Evolutionary conservation across 2,888 invertebrate species (phyloP).

Genomic region (Stenichneumon culpator): DNA sequence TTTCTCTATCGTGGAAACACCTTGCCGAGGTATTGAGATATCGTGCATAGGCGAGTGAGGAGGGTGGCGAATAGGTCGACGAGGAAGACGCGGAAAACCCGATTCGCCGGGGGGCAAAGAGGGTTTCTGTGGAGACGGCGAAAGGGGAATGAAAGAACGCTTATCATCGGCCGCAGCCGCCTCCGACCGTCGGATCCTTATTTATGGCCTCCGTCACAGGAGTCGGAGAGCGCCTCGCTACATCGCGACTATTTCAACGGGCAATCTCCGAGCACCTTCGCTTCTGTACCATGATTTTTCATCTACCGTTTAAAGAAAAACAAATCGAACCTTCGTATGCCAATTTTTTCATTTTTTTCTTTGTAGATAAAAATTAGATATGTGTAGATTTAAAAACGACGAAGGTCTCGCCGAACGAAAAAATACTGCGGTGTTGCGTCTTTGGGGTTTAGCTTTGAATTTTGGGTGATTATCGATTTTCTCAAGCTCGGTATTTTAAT

Average conservation of each 20-base stretch:
- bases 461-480: no score
- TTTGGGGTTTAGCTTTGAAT: no score
- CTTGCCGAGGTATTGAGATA: slow-evolving; percentile 40
- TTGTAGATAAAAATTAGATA: neutral
- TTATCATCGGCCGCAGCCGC: slow-evolving; percentile 83
- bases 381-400: neutral
- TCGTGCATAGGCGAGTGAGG: slow-evolving; percentile 52
- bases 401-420: neutral
- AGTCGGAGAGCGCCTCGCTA: slow-evolving; percentile 51
- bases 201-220: slow-evolving; percentile 79
- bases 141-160: slow-evolving; percentile 78
- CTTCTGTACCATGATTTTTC: slow-evolving; percentile 26
- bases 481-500: no score
- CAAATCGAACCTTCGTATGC: neutral
- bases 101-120: slow-evolving; percentile 45
- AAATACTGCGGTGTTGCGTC: no score
- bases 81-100: slow-evolving; percentile 53
- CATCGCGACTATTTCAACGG: slow-evolving; percentile 55
- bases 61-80: slow-evolving; percentile 63
- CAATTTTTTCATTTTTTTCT: neutral
- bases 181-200: slow-evolving; percentile 84
- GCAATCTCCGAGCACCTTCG: slow-evolving; percentile 14
- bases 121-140: slow-evolving; percentile 48
- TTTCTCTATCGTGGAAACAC: slow-evolving; percentile 20
- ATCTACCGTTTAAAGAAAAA: neutral